A percentile compares a stretch with the other conserved stretches of the same genome.
Evolutionary conservation across 2,113 vertebrate species (phyloP).

Genomic region (Gymnocephalus cernua): DNA sequence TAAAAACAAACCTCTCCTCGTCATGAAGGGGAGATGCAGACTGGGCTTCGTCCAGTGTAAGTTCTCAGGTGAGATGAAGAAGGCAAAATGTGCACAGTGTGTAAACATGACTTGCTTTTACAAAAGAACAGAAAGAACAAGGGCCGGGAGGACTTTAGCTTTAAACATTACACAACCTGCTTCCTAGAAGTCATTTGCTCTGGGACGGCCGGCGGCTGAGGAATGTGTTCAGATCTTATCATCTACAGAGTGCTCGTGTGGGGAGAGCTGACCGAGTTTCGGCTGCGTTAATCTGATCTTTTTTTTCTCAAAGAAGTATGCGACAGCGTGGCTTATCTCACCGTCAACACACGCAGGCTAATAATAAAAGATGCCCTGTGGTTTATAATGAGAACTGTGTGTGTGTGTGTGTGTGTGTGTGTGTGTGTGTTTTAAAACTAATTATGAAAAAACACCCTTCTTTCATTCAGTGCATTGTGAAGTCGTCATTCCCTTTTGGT

Average conservation of each 20-base stretch:
- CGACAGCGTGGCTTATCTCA: background rate
- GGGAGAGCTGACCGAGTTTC: background rate
- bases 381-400: background rate
- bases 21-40: background rate
- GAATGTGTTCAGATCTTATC: slow-evolving; percentile 35
- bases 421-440: background rate
- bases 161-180: background rate
- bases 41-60: background rate
- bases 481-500: slow-evolving; percentile 20
- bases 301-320: background rate
- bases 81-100: slow-evolving; percentile 22
- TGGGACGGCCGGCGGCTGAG: background rate
- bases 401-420: background rate
- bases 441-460: background rate
- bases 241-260: background rate
- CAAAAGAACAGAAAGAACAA: background rate
- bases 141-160: background rate
- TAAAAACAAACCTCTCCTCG: background rate
- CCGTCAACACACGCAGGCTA: background rate
- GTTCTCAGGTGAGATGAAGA: slow-evolving; percentile 11
- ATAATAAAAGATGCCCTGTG: background rate
- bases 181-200: background rate
- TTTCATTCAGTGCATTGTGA: slow-evolving; percentile 24
- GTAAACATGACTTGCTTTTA: slow-evolving; percentile 18
- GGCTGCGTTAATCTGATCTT: background rate